Percentiles rank a stretch among this genome's conserved stretches.
Evolutionary conservation across 2,113 vertebrate genomes (phyloP).

Genomic region (Meles meles): DNA sequence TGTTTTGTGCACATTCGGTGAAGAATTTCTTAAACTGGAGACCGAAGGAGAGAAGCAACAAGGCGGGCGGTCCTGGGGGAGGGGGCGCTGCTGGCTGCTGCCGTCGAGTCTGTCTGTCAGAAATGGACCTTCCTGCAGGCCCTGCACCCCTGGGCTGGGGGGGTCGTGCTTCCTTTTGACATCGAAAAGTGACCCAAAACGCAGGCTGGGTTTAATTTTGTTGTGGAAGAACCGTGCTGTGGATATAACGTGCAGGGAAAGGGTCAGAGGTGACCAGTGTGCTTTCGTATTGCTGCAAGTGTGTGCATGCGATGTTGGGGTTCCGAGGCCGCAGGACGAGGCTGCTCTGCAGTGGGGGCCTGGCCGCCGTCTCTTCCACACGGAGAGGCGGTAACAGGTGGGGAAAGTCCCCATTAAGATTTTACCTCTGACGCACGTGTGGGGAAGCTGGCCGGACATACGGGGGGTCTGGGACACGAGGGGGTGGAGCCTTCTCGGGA

Average conservation of each 20-base stretch:
- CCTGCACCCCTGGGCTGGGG: neutral
- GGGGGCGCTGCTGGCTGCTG: neutral
- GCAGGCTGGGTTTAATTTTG: neutral
- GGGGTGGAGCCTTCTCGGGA: neutral
- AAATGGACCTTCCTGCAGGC: neutral
- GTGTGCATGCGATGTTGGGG: rapidly evolving
- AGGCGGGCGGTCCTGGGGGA: neutral
- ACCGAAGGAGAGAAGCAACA: neutral
- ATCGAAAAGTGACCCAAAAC: neutral
- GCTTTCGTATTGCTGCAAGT: neutral
- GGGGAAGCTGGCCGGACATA: neutral
- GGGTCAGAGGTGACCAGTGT: neutral
- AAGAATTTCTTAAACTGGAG: neutral
- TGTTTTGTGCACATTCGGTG: neutral
- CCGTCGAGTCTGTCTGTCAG: neutral
- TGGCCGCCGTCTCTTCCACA: neutral
- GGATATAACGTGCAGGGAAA: neutral
- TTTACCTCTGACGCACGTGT: neutral
- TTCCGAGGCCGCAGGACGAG: neutral
- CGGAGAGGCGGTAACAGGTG: neutral
- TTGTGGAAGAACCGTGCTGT: neutral
- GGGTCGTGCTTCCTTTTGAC: neutral
- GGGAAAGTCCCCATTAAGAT: neutral
- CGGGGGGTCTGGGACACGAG: rapidly evolving
- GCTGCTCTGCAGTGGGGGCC: neutral